Base-by-base conservation (phyloP, 1,140 invertebrate genomes). In the Pseudomyrmex dendroicus region DNA sequence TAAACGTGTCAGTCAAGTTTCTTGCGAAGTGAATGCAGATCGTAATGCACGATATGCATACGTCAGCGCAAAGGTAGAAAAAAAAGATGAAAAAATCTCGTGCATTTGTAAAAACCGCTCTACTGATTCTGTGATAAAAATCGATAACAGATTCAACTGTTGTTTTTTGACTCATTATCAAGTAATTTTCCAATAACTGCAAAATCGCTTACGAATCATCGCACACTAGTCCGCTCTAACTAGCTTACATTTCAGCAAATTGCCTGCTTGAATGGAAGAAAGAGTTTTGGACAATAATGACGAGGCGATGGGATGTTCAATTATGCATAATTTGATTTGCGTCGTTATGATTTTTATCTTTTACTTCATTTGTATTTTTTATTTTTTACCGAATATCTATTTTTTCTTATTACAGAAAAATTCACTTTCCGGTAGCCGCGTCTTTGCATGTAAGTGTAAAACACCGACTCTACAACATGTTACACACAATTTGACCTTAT, bases 231-330 rank as follows among this genome's bases (percentile, higher is more conserved):
- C 1, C 10, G 4, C 54, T 70, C 46, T 59, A 70, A 52, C 13
- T 56, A 70, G 44, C 70, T 56, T 78, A 57, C 10, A 77, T 56
- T 56, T 12, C 25, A 66, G 17, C 0, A 66, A 76, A 76, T 17
- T 77, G 17, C n/a, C 35, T 46, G 10, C 7, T 59, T 59, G 12
- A 35, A 5, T 17, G 10, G 59, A 59, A 78, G 46, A 46, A 59
- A 67, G 15, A 78, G 46, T 70, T 72, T 70, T 50, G 66, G 44
- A 46, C 64, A 50, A 78, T 72, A 72, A 80, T 70, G 76, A 72
- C 76, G n/a, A 8, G 17, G 5, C 35, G 12, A 12, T 13, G 5
- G 10, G 35, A 67, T 56, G 22, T 74, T 74, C 13, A 5, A 3
- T 2, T 22, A 48, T 4, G 22, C n/a, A 2, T 50, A 74, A 64